Evolutionary conservation across 1,140 invertebrate genomes (phyloP).

Genomic region (Antheraea pernyi): DNA sequence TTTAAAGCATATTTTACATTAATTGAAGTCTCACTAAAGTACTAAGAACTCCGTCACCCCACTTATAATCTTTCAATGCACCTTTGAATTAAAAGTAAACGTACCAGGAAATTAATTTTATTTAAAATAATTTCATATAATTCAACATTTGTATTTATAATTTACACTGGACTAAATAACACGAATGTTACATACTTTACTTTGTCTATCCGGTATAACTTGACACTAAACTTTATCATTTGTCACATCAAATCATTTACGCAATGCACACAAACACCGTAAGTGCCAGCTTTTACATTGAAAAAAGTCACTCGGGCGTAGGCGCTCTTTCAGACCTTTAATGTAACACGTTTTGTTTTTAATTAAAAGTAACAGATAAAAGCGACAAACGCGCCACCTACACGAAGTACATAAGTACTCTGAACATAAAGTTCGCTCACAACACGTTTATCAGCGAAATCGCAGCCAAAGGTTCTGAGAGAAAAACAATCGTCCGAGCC

Average conservation of each 20-base stretch:
- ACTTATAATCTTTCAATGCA: too few relatives aligned
- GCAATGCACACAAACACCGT: background rate
- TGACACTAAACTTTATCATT: background rate
- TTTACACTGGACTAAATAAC: background rate
- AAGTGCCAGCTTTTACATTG: background rate
- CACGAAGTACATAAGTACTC: slow-evolving; percentile 46
- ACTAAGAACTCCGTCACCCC: too few relatives aligned
- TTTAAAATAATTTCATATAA: background rate
- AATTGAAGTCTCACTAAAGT: too few relatives aligned
- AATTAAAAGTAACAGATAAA: slow-evolving; percentile 46
- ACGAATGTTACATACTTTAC: background rate
- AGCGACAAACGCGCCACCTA: slow-evolving; percentile 44
- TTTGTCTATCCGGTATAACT: background rate
- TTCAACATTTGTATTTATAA: background rate
- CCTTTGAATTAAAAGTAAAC: background rate
- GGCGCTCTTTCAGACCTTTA: slow-evolving; percentile 14
- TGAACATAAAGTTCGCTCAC: slow-evolving; percentile 60
- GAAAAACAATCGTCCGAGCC: slow-evolving; percentile 53
- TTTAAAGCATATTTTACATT: too few relatives aligned
- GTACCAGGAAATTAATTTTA: background rate
- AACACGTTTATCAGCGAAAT: slow-evolving; percentile 48
- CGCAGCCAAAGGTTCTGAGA: slow-evolving; percentile 42
- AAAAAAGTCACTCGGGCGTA: background rate
- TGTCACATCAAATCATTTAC: background rate
- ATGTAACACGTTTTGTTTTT: slow-evolving; percentile 32